Evolutionary conservation across 2,888 invertebrate genomes (phyloP).

Genomic region (Sesamia inferens): DNA sequence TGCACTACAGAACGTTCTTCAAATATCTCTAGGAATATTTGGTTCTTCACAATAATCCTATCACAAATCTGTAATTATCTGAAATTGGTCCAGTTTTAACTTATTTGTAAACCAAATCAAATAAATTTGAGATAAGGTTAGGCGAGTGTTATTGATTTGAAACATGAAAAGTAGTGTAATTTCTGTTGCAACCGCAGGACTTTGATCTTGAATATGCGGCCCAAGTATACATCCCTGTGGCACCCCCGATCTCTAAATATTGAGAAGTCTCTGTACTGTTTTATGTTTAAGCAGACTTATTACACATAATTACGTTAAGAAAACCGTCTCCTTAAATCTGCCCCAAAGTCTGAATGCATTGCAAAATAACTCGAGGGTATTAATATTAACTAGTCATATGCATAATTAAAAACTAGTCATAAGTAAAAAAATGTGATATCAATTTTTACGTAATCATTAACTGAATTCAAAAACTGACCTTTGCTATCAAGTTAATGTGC

Average conservation of each 20-base stretch:
- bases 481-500: constrained; percentile 27
- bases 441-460: constrained; percentile 2
- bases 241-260: neutral
- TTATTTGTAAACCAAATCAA: neutral
- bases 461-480: constrained; percentile 1
- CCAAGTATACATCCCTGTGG: constrained; percentile 22
- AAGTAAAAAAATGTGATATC: neutral
- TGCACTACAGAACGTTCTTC: neutral
- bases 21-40: neutral
- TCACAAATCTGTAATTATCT: neutral
- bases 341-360: neutral
- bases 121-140: neutral
- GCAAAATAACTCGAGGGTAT: neutral
- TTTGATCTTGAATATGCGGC: neutral
- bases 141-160: neutral
- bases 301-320: neutral
- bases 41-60: neutral
- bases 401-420: constrained; percentile 1
- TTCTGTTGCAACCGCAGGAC: neutral
- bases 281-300: neutral
- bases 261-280: neutral
- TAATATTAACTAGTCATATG: constrained; percentile 1
- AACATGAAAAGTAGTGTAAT: neutral
- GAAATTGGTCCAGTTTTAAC: neutral
- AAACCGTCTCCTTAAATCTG: neutral